These are phyloP conservation scores for Willisornis vidua DNA, from an alignment of 2,113 vertebrate genomes.

Conservation along the genomic window DNA sequence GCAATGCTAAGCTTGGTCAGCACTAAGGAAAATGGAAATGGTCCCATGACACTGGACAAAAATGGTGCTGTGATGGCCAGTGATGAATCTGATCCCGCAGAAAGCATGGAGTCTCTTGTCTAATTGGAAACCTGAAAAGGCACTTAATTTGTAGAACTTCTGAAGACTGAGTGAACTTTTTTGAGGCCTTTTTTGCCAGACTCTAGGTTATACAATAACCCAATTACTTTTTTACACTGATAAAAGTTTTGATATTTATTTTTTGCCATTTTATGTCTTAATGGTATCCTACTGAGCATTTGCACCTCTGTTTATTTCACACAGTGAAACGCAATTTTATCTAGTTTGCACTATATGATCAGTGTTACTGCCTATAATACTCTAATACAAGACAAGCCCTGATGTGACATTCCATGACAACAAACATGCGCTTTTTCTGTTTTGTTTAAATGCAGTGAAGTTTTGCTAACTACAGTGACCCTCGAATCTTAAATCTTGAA, in stretches of 20 bases:
- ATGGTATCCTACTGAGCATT: conserved; percentile 97
- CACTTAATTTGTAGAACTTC: conserved; percentile 90
- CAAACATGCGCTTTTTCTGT: conserved; percentile 60
- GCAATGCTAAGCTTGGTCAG: conserved; percentile 92
- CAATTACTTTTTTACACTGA: conserved; percentile 99
- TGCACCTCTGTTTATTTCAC: conserved; percentile 91
- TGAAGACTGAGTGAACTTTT: conserved; percentile 93
- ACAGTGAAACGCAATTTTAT: conserved; percentile 86
- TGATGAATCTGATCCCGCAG: conserved; percentile 87
- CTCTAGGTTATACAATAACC: conserved; percentile 98
- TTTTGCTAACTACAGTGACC: conserved; percentile 70
- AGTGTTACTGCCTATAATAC: conserved; percentile 96
- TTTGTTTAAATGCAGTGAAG: conserved; percentile 71
- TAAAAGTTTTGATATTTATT: conserved; percentile 99
- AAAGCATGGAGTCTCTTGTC: conserved; percentile 94
- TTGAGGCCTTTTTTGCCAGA: conserved; percentile 99
- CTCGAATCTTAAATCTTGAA: conserved; percentile 59
- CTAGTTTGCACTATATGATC: conserved; percentile 98
- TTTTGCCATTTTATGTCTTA: conserved; percentile 99
- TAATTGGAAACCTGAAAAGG: conserved; percentile 82
- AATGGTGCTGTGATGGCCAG: conserved; percentile 86
- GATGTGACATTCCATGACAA: conserved; percentile 81
- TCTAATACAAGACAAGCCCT: conserved; percentile 79
- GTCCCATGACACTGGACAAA: conserved; percentile 83
- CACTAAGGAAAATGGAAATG: conserved; percentile 86